Conservation (phyloP, 2,888 invertebrate species). For the Agonum fuliginosum region DNA sequence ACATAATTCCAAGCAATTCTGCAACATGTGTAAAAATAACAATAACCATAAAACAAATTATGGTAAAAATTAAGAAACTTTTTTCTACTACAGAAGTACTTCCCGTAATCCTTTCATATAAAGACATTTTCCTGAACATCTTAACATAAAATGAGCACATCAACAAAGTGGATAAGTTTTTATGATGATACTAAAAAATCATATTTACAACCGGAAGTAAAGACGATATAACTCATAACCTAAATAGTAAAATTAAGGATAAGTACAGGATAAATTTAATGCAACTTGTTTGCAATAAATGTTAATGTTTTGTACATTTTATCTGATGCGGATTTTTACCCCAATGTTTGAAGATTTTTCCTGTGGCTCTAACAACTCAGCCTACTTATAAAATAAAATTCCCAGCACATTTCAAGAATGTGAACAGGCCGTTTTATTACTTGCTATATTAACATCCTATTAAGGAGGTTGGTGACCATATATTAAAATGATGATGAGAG, state of each 20-base stretch:
- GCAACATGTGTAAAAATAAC: slow-evolving; percentile 29
- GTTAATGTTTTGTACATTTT: no score
- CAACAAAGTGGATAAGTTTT: slow-evolving; percentile 42
- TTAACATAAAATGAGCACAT: slow-evolving; percentile 30
- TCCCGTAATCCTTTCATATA: slow-evolving; percentile 6
- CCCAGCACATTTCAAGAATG: no score
- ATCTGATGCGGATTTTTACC: no score
- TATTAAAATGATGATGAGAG: no score
- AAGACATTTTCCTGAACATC: not conserved
- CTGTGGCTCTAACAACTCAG: no score
- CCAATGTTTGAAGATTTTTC: no score
- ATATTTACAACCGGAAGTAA: slow-evolving; percentile 39
- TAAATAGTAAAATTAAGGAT: slow-evolving; percentile 21
- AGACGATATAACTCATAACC: slow-evolving; percentile 15
- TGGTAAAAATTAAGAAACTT: slow-evolving; percentile 20
- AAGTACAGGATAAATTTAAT: slow-evolving; percentile 27
- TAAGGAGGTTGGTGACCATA: no score
- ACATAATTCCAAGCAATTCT: not conserved
- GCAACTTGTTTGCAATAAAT: slow-evolving; percentile 19
- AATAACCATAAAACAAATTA: slow-evolving; percentile 33
- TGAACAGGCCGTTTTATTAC: no score
- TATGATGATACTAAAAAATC: slow-evolving; percentile 44
- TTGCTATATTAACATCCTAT: no score
- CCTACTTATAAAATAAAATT: no score
- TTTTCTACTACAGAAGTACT: slow-evolving; percentile 18